Conservation (phyloP, 2,888 invertebrate species). For the Beris chalybata region DNA sequence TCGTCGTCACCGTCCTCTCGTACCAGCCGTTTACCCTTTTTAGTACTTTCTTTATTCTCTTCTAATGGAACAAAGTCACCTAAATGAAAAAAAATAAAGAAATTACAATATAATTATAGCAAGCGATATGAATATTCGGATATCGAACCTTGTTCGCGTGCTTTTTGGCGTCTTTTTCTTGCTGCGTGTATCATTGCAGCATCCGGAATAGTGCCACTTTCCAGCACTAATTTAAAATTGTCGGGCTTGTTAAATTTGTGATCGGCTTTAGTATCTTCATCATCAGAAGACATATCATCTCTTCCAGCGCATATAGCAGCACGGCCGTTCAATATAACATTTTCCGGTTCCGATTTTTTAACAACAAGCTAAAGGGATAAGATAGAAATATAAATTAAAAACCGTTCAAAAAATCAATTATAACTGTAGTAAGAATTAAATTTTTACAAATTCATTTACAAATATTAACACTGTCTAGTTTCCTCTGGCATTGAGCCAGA, state of each 20-base stretch:
- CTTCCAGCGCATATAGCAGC: constrained; percentile 80
- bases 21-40: constrained; percentile 66
- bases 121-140: background rate
- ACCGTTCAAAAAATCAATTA: constrained; percentile 31
- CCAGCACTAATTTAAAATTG: constrained; percentile 76
- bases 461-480: too few species aligned
- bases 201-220: constrained; percentile 93
- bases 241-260: constrained; percentile 68
- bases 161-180: constrained; percentile 90
- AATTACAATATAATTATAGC: background rate
- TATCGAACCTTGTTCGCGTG: constrained; percentile 72
- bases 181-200: constrained; percentile 98
- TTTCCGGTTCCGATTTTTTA: constrained; percentile 62
- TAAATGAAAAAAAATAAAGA: constrained; percentile 17
- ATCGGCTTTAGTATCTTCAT: constrained; percentile 62
- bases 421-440: too few species aligned
- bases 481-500: too few species aligned
- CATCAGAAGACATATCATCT: constrained; percentile 66
- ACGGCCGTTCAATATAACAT: constrained; percentile 74
- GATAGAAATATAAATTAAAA: constrained; percentile 26
- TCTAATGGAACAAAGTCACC: constrained; percentile 64
- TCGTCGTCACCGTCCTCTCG: constrained; percentile 79
- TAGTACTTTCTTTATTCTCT: constrained; percentile 54
- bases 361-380: constrained; percentile 58
- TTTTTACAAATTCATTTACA: too few species aligned